A percentile compares a stretch with the other conserved stretches of the same genome.
phyloP scores from a whole-genome alignment of 2,888 invertebrate genomes.

The Platycheirus rosarum region DNA sequence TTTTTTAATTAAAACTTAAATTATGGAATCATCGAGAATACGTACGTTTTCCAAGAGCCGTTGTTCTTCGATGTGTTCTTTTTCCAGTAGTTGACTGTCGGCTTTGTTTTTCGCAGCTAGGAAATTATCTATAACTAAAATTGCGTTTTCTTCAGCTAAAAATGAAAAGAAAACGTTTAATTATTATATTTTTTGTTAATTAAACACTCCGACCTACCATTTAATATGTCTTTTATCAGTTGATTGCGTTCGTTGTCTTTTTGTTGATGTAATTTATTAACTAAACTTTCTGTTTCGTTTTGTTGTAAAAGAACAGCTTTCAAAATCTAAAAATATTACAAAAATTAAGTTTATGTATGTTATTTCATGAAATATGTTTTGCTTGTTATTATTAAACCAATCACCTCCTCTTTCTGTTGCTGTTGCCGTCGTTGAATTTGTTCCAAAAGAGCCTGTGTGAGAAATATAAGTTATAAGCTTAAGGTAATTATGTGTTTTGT shows the following conservation, averaged over 20 bases:
- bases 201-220: conserved; percentile 82
- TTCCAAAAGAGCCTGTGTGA: conserved; percentile 74
- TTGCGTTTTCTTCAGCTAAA: conserved; percentile 86
- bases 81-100: conserved; percentile 86
- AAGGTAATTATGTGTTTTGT: background rate
- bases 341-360: background rate
- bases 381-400: conserved; percentile 1
- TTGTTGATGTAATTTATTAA: conserved; percentile 87
- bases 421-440: conserved; percentile 75
- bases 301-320: conserved; percentile 85
- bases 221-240: conserved; percentile 85
- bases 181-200: background rate
- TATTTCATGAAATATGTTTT: too few species aligned
- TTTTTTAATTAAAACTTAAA: conserved; percentile 78
- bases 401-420: conserved; percentile 76
- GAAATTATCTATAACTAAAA: conserved; percentile 87
- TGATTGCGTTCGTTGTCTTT: conserved; percentile 86
- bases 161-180: conserved; percentile 50
- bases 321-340: conserved; percentile 79
- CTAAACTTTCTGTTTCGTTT: conserved; percentile 86
- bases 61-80: conserved; percentile 87
- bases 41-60: conserved; percentile 84
- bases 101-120: conserved; percentile 85
- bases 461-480: background rate
- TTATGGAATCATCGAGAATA: background rate